These are phyloP conservation scores for Denticeps clupeoides DNA, from an alignment of 2,797 vertebrate species.

Conservation along the genomic window DNA sequence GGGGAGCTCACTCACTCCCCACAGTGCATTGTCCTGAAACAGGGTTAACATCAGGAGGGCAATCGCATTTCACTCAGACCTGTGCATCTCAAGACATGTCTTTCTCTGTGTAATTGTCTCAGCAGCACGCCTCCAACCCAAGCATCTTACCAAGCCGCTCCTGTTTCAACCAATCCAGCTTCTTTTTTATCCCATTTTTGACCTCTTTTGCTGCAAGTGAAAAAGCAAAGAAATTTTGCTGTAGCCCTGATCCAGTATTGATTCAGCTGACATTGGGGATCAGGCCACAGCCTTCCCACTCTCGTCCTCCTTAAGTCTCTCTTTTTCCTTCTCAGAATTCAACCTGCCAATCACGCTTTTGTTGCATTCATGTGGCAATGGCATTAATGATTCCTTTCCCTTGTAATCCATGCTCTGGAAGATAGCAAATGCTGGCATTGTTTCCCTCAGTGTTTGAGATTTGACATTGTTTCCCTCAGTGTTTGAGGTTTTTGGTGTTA, in stretches of 20 bases:
- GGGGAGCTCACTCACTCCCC: too few relatives aligned
- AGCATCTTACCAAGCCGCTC: too few relatives aligned
- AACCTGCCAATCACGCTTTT: conserved; percentile 57
- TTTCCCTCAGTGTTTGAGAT: conserved; percentile 54
- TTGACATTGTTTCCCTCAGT: conserved; percentile 61
- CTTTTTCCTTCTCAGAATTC: conserved; percentile 32
- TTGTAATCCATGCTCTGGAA: conserved; percentile 57
- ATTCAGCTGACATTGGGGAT: too few relatives aligned
- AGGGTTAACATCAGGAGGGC: too few relatives aligned
- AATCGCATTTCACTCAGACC: too few relatives aligned
- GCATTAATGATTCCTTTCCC: conserved; percentile 63
- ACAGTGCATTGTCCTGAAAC: too few relatives aligned
- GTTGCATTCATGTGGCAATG: conserved; percentile 54
- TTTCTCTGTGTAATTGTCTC: too few relatives aligned
- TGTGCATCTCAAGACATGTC: too few relatives aligned
- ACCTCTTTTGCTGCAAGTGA: not conserved
- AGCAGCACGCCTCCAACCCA: too few relatives aligned
- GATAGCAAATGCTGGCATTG: conserved; percentile 60
- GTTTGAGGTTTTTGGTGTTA: conserved; percentile 61
- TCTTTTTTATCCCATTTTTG: not conserved
- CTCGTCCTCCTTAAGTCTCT: conserved; percentile 7
- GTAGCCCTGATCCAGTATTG: too few relatives aligned
- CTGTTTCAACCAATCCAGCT: too few relatives aligned
- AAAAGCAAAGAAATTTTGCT: not conserved
- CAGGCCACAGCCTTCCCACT: not conserved